phyloP scores from a whole-genome alignment of 2,888 invertebrate species.

The Cancer borealis region DNA sequence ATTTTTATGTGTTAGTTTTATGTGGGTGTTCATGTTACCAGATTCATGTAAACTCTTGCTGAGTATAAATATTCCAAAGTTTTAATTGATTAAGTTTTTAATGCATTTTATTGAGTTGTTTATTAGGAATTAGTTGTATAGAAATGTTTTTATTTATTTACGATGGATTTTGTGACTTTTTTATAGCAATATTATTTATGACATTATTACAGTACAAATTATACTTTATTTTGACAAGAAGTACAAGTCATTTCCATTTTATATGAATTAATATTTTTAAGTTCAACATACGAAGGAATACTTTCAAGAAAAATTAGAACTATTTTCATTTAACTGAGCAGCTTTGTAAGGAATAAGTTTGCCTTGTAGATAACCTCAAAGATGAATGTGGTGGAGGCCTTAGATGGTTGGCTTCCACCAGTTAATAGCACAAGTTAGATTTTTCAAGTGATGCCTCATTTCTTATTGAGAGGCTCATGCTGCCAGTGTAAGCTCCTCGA shows the following conservation, averaged over 20 bases:
- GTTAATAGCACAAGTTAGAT: too few species aligned
- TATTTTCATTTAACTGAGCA: neutral
- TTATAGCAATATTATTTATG: neutral
- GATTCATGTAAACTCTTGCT: neutral
- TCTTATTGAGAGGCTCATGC: too few species aligned
- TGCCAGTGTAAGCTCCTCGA: too few species aligned
- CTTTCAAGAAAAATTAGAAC: neutral
- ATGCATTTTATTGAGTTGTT: neutral
- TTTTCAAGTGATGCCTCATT: too few species aligned
- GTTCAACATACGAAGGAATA: neutral
- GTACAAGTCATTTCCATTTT: constrained; percentile 6
- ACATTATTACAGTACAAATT: constrained; percentile 6
- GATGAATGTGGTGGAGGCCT: too few species aligned
- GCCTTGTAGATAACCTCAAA: neutral
- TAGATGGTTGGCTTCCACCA: too few species aligned
- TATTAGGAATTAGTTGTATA: neutral
- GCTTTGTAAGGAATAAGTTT: neutral
- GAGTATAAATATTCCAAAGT: constrained; percentile 6
- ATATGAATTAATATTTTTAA: neutral
- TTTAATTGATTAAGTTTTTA: neutral
- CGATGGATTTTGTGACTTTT: neutral
- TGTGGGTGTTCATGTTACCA: neutral
- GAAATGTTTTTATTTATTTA: neutral
- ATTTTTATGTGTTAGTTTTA: neutral
- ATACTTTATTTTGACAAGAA: neutral